Evolutionary conservation across 1,140 invertebrate genomes (phyloP).

Genomic region (Drosophila trapezifrons): DNA sequence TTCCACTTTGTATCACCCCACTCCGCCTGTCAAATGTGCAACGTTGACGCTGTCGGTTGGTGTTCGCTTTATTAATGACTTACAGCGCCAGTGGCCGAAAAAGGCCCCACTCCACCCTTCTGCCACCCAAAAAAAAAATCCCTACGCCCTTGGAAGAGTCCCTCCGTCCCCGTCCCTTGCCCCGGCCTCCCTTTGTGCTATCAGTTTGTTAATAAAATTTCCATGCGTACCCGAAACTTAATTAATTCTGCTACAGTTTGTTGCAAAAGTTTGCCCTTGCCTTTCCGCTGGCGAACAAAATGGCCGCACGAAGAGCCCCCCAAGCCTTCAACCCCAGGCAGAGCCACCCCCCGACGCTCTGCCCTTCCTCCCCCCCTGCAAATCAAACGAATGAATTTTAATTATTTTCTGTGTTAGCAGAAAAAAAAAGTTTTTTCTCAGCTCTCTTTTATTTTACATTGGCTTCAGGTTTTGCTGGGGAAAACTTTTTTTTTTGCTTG

Average conservation of each 20-base stretch:
- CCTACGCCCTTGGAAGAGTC: neutral
- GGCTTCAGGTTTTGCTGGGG: slow-evolving; percentile 10
- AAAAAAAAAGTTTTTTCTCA: slow-evolving; percentile 4
- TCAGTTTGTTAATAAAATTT: slow-evolving; percentile 72
- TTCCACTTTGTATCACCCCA: neutral
- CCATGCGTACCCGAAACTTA: slow-evolving; percentile 79
- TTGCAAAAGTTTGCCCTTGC: slow-evolving; percentile 60
- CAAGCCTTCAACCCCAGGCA: neutral
- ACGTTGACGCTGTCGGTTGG: slow-evolving; percentile 44
- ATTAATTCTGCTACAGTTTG: slow-evolving; percentile 80
- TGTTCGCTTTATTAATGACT: slow-evolving; percentile 84
- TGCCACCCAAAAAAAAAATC: slow-evolving; percentile 8
- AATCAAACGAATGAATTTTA: slow-evolving; percentile 82
- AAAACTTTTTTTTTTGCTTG: slow-evolving; percentile 38
- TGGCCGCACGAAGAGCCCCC: slow-evolving; percentile 45
- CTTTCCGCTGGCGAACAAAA: slow-evolving; percentile 37
- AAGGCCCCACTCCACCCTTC: neutral
- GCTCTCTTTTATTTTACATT: slow-evolving; percentile 19
- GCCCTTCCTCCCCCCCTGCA: slow-evolving; percentile 18
- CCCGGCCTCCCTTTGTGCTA: slow-evolving; percentile 10
- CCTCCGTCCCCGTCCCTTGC: neutral
- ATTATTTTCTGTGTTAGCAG: slow-evolving; percentile 68
- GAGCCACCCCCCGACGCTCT: neutral
- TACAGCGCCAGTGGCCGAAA: slow-evolving; percentile 61
- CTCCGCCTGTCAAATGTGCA: slow-evolving; percentile 39